Percentiles rank a stretch among this genome's conserved stretches.
phyloP scores from a whole-genome alignment of 2,797 vertebrate genomes.

The Ctenochaetus hawaiiensis region DNA sequence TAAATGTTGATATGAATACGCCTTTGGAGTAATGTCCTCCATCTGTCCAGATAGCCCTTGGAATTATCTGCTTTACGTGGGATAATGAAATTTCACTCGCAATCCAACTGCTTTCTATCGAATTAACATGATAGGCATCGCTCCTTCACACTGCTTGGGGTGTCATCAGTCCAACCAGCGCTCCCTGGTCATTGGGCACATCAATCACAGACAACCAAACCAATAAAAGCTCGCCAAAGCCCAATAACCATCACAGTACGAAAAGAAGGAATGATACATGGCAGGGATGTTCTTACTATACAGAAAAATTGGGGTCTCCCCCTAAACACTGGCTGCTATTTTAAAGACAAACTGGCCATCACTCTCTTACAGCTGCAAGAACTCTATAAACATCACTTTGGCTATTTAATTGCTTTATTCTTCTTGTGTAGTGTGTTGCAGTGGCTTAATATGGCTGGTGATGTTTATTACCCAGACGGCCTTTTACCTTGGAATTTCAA shows the following conservation, averaged over 20 bases:
- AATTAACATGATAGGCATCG: conserved; percentile 76
- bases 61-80: conserved; percentile 68
- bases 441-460: conserved; percentile 13
- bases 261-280: conserved; percentile 53
- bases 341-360: conserved; percentile 47
- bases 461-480: conserved; percentile 38
- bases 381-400: conserved; percentile 22
- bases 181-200: conserved; percentile 47
- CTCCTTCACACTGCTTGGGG: conserved; percentile 64
- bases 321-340: conserved; percentile 40
- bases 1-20: conserved; percentile 56
- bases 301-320: conserved; percentile 39
- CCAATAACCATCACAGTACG: conserved; percentile 61
- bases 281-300: conserved; percentile 21
- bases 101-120: conserved; percentile 75
- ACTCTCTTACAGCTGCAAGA: conserved; percentile 25
- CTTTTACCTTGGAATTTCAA: conserved; percentile 60
- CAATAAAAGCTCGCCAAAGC: conserved; percentile 62
- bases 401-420: conserved; percentile 58
- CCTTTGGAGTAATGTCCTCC: conserved; percentile 55
- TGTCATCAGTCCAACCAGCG: conserved; percentile 59
- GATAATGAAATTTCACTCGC: conserved; percentile 82
- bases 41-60: conserved; percentile 68
- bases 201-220: conserved; percentile 73
- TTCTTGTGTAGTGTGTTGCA: conserved; percentile 40